Conservation (phyloP, 2,797 vertebrate species). For the Coranthus polyacanthus region DNA sequence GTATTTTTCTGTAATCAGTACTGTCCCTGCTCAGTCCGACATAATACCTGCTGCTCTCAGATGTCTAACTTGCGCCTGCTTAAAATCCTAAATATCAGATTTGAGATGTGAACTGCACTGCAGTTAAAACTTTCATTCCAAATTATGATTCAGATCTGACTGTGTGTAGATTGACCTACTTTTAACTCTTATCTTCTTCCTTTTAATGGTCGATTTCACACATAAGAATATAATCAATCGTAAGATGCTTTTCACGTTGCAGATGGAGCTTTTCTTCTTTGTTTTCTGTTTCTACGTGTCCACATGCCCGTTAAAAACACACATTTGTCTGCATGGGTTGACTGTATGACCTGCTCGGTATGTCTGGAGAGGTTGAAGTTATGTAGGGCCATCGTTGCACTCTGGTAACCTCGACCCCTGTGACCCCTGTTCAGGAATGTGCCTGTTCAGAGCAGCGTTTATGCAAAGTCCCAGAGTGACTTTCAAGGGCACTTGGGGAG, state of each 20-base stretch:
- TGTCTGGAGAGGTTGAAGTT: constrained; percentile 40
- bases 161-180: constrained; percentile 20
- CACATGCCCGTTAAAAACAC: constrained; percentile 3
- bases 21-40: too few species aligned
- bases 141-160: constrained; percentile 1
- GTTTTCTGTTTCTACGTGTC: background rate
- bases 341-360: constrained; percentile 14
- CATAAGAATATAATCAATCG: constrained; percentile 3
- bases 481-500: background rate
- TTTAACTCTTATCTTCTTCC: constrained; percentile 32
- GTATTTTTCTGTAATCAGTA: too few species aligned
- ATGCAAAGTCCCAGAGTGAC: constrained; percentile 16
- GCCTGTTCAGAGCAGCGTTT: constrained; percentile 45
- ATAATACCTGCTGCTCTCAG: too few species aligned
- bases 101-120: background rate
- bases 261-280: background rate
- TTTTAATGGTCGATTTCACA: constrained; percentile 19
- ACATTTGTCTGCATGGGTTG: background rate
- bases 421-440: constrained; percentile 47
- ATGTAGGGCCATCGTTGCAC: constrained; percentile 30
- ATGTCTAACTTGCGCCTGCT: too few species aligned
- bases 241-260: background rate
- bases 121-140: background rate
- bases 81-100: constrained; percentile 5
- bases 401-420: constrained; percentile 37